phyloP scores from a whole-genome alignment of 2,113 vertebrate species.

The Hydrolagus affinis region DNA sequence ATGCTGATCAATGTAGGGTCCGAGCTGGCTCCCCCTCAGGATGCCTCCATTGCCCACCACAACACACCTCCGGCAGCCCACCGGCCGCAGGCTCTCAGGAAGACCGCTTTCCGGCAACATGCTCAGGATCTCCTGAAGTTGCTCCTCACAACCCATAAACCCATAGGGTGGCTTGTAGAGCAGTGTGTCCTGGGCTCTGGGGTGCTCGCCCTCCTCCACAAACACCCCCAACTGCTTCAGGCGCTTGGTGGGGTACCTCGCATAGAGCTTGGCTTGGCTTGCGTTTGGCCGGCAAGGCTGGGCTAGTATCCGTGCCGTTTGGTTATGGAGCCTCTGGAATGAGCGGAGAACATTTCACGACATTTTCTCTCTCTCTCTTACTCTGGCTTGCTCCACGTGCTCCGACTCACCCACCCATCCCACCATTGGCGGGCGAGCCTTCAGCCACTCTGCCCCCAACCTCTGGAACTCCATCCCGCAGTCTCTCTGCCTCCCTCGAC shows the following conservation, averaged over 20 bases:
- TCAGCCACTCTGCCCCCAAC: too few relatives aligned
- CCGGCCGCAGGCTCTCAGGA: conserved; percentile 38
- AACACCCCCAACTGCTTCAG: conserved; percentile 55
- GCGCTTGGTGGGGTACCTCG: conserved; percentile 38
- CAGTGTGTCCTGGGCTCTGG: conserved; percentile 30
- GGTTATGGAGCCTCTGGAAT: conserved; percentile 48
- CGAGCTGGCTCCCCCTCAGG: conserved; percentile 57
- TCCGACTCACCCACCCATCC: too few relatives aligned
- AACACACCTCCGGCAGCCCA: conserved; percentile 53
- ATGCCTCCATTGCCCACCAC: conserved; percentile 62
- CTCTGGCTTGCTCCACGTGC: too few relatives aligned
- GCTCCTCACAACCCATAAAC: conserved; percentile 51
- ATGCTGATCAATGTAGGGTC: conserved; percentile 61
- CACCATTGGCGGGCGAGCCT: too few relatives aligned
- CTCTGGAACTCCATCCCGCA: too few relatives aligned
- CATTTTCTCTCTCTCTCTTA: background rate
- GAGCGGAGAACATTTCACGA: background rate
- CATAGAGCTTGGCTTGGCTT: conserved; percentile 43
- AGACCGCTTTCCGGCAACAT: conserved; percentile 48
- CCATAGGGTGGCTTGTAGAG: conserved; percentile 53
- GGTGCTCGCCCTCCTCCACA: conserved; percentile 36
- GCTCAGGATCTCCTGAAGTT: conserved; percentile 43
- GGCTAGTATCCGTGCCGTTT: conserved; percentile 48
- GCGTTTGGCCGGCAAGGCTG: conserved; percentile 45
- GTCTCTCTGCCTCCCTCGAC: too few relatives aligned